Conservation (phyloP, 2,797 vertebrate species). For the Hoplostethus mediterraneus region DNA sequence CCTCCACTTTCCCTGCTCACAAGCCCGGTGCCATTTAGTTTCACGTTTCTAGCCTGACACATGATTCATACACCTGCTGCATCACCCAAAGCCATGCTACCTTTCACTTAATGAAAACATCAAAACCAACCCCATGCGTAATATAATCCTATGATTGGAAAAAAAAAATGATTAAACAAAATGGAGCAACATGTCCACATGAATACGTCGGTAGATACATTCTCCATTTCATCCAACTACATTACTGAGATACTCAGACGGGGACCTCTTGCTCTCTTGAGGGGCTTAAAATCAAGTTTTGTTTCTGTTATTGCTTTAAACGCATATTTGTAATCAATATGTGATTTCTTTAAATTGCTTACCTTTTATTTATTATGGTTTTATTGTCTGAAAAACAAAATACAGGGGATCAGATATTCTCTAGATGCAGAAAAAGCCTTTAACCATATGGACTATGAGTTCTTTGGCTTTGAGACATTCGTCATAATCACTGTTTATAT, state of each 20-base stretch:
- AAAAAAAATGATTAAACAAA: too few relatives aligned
- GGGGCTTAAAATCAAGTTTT: conserved; percentile 8
- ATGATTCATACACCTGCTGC: neutral
- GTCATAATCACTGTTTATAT: too few relatives aligned
- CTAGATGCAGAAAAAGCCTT: too few relatives aligned
- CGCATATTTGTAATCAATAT: neutral
- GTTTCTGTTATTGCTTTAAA: neutral
- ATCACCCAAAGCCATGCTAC: neutral
- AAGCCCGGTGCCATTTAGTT: conserved; percentile 27
- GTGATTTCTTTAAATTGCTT: neutral
- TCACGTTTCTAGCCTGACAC: conserved; percentile 2
- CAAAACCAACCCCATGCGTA: neutral
- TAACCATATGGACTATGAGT: too few relatives aligned
- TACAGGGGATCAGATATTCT: too few relatives aligned
- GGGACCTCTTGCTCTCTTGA: neutral
- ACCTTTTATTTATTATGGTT: neutral
- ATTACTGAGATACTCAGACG: neutral
- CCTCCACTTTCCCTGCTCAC: conserved; percentile 25
- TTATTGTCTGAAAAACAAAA: too few relatives aligned
- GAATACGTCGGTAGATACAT: neutral
- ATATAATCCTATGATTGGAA: too few relatives aligned
- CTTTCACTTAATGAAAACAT: neutral
- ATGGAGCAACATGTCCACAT: too few relatives aligned
- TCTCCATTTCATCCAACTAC: neutral
- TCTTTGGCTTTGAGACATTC: too few relatives aligned